These are phyloP conservation scores for Thumatha senex DNA, from an alignment of 2,888 invertebrate genomes.

Conservation along the genomic window DNA sequence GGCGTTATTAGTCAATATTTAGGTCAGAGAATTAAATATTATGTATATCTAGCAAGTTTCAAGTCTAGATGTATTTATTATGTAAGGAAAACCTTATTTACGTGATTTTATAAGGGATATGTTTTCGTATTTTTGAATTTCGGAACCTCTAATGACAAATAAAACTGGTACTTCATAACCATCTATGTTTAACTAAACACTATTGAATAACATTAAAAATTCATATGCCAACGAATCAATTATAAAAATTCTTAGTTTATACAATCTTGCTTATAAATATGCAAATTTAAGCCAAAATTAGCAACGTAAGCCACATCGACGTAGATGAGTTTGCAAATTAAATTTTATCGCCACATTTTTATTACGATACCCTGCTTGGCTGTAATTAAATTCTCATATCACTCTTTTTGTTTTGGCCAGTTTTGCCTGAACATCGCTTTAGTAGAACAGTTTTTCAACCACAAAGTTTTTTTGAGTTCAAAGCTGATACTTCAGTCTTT, in stretches of 20 bases:
- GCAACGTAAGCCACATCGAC: slow-evolving; percentile 20
- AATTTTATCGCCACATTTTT: slow-evolving; percentile 30
- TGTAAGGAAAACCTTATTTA: no score
- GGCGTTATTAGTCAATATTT: no score
- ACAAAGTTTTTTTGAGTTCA: slow-evolving; percentile 63
- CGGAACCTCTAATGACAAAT: no score
- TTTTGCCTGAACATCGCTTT: slow-evolving; percentile 29
- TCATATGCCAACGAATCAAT: not conserved
- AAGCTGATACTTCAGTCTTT: slow-evolving; percentile 60
- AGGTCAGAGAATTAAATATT: no score
- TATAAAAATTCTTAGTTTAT: slow-evolving; percentile 5
- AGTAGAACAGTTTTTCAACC: slow-evolving; percentile 45
- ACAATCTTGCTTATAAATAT: slow-evolving; percentile 14
- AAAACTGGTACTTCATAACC: no score
- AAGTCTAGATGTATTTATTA: no score
- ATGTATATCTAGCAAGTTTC: no score
- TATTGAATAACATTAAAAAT: not conserved
- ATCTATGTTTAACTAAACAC: no score
- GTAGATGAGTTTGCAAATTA: slow-evolving; percentile 33
- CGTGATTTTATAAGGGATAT: no score
- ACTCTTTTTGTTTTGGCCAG: slow-evolving; percentile 29
- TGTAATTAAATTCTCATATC: slow-evolving; percentile 42
- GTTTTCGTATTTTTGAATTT: no score
- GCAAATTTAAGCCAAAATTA: slow-evolving; percentile 18
- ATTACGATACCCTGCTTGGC: slow-evolving; percentile 24